These are phyloP conservation scores for Hydrotaea cyrtoneurina DNA, from an alignment of 2,888 invertebrate genomes.

Conservation along the genomic window DNA sequence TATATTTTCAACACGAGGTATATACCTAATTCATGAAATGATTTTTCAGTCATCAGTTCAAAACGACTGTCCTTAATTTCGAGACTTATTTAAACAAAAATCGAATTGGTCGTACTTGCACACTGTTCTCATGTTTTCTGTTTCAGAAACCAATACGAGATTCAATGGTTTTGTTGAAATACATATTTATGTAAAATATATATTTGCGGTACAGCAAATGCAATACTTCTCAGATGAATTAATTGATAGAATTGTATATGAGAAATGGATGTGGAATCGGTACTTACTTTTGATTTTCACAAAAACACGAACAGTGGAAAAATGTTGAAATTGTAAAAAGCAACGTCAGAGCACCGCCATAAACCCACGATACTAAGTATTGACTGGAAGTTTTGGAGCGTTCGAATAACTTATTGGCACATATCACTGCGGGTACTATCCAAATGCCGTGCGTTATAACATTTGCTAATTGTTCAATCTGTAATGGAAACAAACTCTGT, in stretches of 20 bases:
- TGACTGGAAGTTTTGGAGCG: slow-evolving; percentile 89
- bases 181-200: no score
- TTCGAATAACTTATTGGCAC: slow-evolving; percentile 87
- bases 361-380: slow-evolving; percentile 90
- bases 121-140: no score
- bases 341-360: slow-evolving; percentile 91
- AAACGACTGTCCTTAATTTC: no score
- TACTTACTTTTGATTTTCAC: slow-evolving; percentile 82
- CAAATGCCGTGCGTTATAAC: slow-evolving; percentile 95
- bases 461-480: slow-evolving; percentile 95
- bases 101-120: no score
- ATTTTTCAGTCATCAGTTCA: no score
- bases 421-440: slow-evolving; percentile 92
- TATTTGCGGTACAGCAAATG: no score
- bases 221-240: no score
- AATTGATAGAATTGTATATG: background rate
- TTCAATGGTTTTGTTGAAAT: no score
- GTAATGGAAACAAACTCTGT: slow-evolving; percentile 62
- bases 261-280: background rate
- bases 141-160: no score
- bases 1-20: no score
- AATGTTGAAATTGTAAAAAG: slow-evolving; percentile 94
- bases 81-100: no score
- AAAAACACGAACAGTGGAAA: slow-evolving; percentile 94
- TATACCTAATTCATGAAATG: no score